Evolutionary conservation across 2,113 vertebrate species (phyloP).

Genomic region (Menidia beryllina): DNA sequence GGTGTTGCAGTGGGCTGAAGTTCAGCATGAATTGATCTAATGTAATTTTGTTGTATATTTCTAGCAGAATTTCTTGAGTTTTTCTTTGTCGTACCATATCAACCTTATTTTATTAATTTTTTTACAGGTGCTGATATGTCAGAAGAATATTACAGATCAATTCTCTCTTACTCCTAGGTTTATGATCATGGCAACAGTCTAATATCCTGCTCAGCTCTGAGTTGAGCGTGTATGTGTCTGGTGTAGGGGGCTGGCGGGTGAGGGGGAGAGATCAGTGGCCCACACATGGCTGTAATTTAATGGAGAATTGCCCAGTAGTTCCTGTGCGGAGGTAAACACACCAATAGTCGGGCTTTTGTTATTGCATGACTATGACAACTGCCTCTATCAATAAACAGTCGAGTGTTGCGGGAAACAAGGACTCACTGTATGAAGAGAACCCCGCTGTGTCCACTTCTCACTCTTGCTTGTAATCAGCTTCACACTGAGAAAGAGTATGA

Average conservation of each 20-base stretch:
- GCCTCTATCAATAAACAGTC: conserved; percentile 77
- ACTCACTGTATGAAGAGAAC: conserved; percentile 70
- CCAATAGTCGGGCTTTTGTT: conserved; percentile 82
- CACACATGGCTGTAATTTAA: conserved; percentile 87
- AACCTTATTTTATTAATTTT: background rate
- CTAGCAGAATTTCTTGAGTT: rapidly evolving
- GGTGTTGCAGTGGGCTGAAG: conserved; percentile 40
- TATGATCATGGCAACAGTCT: conserved; percentile 31
- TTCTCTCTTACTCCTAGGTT: conserved; percentile 12
- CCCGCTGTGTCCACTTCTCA: conserved; percentile 71
- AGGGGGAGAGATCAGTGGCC: conserved; percentile 71
- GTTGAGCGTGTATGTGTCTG: conserved; percentile 33
- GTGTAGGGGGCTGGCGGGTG: conserved; percentile 42
- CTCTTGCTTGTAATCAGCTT: conserved; percentile 43
- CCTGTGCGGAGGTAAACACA: conserved; percentile 84
- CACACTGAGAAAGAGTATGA: conserved; percentile 21
- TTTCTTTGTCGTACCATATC: background rate
- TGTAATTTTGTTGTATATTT: background rate
- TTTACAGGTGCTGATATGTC: background rate
- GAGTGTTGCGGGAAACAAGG: conserved; percentile 71
- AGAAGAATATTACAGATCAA: background rate
- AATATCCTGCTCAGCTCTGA: conserved; percentile 26
- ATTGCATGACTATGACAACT: conserved; percentile 86
- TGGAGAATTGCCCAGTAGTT: conserved; percentile 83
- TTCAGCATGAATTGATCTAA: conserved; percentile 2